Conservation (phyloP, 1,140 invertebrate species). For the Drosophila sechellia region DNA sequence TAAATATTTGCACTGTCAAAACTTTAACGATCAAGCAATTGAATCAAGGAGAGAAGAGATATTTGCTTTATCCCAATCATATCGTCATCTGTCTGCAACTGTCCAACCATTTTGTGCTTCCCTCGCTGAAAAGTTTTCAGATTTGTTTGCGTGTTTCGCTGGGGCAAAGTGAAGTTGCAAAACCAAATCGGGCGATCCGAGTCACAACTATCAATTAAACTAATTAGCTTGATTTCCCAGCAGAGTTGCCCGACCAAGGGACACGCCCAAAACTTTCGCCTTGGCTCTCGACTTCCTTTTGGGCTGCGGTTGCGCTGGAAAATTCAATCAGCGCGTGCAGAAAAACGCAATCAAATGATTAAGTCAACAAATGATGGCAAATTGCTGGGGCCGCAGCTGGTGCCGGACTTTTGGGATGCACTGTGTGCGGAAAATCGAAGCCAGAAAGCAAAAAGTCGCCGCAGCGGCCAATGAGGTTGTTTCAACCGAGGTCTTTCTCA, state of each 20-base stretch:
- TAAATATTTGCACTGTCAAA: background rate
- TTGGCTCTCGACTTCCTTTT: slow-evolving; percentile 16
- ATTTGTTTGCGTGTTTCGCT: slow-evolving; percentile 31
- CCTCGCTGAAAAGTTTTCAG: slow-evolving; percentile 10
- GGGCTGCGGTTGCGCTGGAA: slow-evolving; percentile 30
- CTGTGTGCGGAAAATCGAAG: slow-evolving; percentile 21
- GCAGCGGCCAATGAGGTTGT: slow-evolving; percentile 29
- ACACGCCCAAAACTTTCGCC: slow-evolving; percentile 54
- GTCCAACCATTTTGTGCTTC: slow-evolving; percentile 9
- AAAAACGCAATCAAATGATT: slow-evolving; percentile 82
- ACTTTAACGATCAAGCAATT: background rate
- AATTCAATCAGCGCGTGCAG: slow-evolving; percentile 78
- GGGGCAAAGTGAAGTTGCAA: slow-evolving; percentile 23
- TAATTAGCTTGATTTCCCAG: slow-evolving; percentile 73
- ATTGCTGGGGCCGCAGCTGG: slow-evolving; percentile 58
- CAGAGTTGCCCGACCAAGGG: slow-evolving; percentile 21
- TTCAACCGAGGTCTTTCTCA: slow-evolving; percentile 35
- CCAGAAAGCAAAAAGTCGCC: slow-evolving; percentile 39
- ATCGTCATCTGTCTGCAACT: slow-evolving; percentile 20
- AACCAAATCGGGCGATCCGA: slow-evolving; percentile 16
- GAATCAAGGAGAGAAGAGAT: background rate
- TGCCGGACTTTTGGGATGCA: slow-evolving; percentile 27
- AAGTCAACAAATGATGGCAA: slow-evolving; percentile 80
- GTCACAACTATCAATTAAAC: slow-evolving; percentile 79
- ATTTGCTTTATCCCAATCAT: slow-evolving; percentile 18